Evolutionary conservation across 2,797 vertebrate genomes (phyloP), one percentile per base, ranked within the genome.

Genomic region (Echeneis naucrates): DNA sequence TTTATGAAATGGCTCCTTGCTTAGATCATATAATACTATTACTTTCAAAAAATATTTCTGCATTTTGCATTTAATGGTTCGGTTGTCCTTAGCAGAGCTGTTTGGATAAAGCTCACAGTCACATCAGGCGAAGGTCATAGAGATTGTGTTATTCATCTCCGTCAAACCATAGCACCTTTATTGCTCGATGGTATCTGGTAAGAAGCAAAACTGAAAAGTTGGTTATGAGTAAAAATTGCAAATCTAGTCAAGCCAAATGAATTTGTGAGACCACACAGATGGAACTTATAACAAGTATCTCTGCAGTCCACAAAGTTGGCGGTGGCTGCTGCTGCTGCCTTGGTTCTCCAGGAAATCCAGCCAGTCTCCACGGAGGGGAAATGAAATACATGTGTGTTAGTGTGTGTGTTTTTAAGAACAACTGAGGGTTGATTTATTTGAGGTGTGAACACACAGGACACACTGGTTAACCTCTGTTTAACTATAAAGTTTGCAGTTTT

Each of bases 271-370:
- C 76, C 78, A 81, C 78, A 82, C 81, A 88, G 79, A 86, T 87
- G 68, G 82, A 84, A 77, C 53, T 63, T 54, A 47, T 70, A 75
- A 83, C 72, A 68, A 82, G 71, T 72, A 58, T 78, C 61, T 72
- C 47, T 77, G 65, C 68, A 80, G 65, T 61, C 57, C 72, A 80
- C 66, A 62, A 63, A 75, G 72, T 57, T 82, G 74, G 74, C 37
- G 12, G 38, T 4, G 13, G 59, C 72, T 65, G 68, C 81, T 62
- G 77, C 77, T 67, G 4, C 70, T 48, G 35, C 55, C 71, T 70
- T 27, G 10, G 24, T 73, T 81, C 55, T 84, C 60, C 81, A 84
- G 72, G 84, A 92, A 86, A 85, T 75, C 52, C 78, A 87, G 75
- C 73, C 77, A 80, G 55, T 52, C 57, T 84, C 59, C 61, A 13